Conservation (phyloP, 2,113 vertebrate genomes). For the Macquaria ambigua region DNA sequence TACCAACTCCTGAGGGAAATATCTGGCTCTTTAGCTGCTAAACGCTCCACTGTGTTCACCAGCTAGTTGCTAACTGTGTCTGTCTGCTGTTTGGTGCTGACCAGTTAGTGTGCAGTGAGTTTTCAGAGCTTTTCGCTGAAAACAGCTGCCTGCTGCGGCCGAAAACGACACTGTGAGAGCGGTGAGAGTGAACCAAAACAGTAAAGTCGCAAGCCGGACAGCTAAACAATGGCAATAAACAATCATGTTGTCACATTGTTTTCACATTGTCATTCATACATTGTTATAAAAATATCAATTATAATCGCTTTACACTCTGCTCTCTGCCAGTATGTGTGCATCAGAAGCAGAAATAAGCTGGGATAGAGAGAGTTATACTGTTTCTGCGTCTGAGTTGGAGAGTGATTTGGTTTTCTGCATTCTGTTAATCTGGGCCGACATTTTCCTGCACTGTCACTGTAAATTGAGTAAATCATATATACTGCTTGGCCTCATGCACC, state of each 20-base stretch:
- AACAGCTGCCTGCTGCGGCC: background rate
- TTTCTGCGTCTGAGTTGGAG: background rate
- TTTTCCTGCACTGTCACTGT: slow-evolving; percentile 48
- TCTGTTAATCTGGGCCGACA: slow-evolving; percentile 31
- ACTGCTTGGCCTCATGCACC: slow-evolving; percentile 30
- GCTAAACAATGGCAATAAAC: background rate
- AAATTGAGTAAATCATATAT: slow-evolving; percentile 46
- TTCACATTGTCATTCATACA: background rate
- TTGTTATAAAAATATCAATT: background rate
- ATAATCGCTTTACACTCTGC: background rate
- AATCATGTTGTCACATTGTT: background rate
- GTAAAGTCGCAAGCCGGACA: background rate
- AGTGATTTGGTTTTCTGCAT: slow-evolving; percentile 25
- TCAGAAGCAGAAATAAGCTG: background rate
- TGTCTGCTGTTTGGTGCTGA: background rate
- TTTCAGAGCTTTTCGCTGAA: background rate
- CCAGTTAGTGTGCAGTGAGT: background rate
- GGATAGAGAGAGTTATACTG: background rate
- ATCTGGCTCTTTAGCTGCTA: background rate
- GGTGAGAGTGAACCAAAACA: background rate
- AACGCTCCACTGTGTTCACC: background rate
- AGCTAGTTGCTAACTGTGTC: background rate
- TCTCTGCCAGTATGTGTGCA: background rate
- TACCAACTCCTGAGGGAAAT: background rate
- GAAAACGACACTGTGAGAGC: background rate